phyloP scores from a whole-genome alignment of 2,113 vertebrate species.

The Osmerus eperlanus region DNA sequence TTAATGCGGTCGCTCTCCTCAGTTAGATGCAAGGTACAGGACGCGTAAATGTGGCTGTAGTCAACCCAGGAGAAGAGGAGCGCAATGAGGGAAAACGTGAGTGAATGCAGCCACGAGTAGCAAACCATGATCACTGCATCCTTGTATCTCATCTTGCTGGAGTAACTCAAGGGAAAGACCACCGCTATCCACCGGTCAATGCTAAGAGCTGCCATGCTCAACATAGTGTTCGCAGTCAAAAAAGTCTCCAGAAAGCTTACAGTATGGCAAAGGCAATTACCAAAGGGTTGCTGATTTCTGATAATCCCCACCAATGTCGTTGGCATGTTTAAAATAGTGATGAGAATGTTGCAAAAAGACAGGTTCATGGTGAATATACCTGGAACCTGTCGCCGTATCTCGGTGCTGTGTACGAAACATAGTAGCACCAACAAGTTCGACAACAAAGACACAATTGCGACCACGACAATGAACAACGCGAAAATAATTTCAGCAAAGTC shows the following conservation, averaged over 20 bases:
- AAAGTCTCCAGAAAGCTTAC: constrained; percentile 83
- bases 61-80: constrained; percentile 80
- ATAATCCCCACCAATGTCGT: constrained; percentile 76
- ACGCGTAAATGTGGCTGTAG: constrained; percentile 77
- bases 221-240: constrained; percentile 78
- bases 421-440: constrained; percentile 82
- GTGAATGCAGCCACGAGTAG: constrained; percentile 79
- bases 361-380: constrained; percentile 81
- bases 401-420: constrained; percentile 79
- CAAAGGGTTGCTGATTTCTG: constrained; percentile 73
- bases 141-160: constrained; percentile 81
- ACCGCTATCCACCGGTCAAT: constrained; percentile 84
- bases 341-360: constrained; percentile 83
- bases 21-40: constrained; percentile 76
- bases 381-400: constrained; percentile 80
- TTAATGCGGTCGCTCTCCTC: constrained; percentile 65
- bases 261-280: constrained; percentile 74
- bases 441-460: constrained; percentile 77
- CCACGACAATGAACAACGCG: constrained; percentile 77
- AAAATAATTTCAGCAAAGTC: constrained; percentile 77
- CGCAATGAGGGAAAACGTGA: constrained; percentile 77
- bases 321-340: constrained; percentile 79
- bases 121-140: constrained; percentile 80
- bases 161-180: constrained; percentile 82
- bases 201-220: constrained; percentile 82